A percentile compares a stretch with the other conserved stretches of the same genome.
These are phyloP conservation scores for Nesidiocoris tenuis DNA, from an alignment of 2,888 invertebrate species.

Conservation along the genomic window DNA sequence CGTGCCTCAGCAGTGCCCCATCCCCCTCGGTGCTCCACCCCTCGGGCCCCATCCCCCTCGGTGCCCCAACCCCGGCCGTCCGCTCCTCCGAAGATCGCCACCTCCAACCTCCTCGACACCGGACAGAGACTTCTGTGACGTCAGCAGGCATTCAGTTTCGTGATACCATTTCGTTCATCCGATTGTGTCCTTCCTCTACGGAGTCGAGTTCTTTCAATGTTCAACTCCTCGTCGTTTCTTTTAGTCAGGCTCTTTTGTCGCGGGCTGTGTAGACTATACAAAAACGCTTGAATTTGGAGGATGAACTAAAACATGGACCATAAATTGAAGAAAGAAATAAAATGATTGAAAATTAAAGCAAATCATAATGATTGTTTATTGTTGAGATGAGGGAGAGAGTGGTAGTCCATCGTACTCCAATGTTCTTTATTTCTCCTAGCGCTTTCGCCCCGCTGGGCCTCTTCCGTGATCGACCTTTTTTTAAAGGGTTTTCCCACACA, in stretches of 20 bases:
- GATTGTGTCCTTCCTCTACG: conserved; percentile 28
- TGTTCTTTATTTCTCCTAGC: no score
- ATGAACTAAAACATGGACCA: background rate
- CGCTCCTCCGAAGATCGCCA: no score
- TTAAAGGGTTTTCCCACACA: no score
- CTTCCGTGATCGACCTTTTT: no score
- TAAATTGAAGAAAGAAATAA: background rate
- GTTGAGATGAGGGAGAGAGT: no score
- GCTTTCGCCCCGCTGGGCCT: no score
- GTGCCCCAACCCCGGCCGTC: no score
- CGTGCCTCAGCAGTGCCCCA: conserved; percentile 12
- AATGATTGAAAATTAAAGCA: background rate
- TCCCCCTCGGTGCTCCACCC: background rate
- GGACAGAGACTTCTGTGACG: conserved; percentile 12
- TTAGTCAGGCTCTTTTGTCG: background rate
- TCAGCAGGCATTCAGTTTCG: conserved; percentile 29
- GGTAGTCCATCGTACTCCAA: no score
- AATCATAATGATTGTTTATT: background rate
- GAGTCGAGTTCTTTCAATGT: background rate
- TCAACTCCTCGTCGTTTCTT: background rate
- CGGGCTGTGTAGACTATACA: no score
- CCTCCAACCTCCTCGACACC: no score
- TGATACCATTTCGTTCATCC: conserved; percentile 38
- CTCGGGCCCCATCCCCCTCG: no score
- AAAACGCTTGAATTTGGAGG: no score